Evolutionary conservation across 2,888 invertebrate species (phyloP).

Genomic region (Pseudanteris insignis): DNA sequence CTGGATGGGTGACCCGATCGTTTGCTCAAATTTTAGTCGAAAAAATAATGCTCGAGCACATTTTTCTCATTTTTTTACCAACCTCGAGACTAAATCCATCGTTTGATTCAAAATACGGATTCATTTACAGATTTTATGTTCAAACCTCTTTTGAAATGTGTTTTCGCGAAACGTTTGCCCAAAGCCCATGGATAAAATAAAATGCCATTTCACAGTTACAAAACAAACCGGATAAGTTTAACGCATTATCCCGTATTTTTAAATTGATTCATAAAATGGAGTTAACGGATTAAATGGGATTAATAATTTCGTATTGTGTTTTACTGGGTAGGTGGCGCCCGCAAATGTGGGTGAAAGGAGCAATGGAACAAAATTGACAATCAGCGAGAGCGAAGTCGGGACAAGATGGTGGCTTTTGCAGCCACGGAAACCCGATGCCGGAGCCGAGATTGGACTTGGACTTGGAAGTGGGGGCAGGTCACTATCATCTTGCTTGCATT

Average conservation of each 20-base stretch:
- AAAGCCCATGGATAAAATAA: no score
- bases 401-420: conserved; percentile 46
- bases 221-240: conserved; percentile 3
- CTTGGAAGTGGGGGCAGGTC: conserved; percentile 56
- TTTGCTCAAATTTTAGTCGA: no score
- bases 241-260: conserved; percentile 10
- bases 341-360: conserved; percentile 56
- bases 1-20: no score
- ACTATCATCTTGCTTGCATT: conserved; percentile 58
- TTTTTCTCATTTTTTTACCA: no score
- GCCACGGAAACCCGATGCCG: conserved; percentile 46
- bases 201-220: neutral
- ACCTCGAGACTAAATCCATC: no score
- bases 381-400: conserved; percentile 46
- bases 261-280: conserved; percentile 14
- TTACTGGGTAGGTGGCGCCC: conserved; percentile 50
- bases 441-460: conserved; percentile 48
- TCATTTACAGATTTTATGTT: no score
- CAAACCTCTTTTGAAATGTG: no score
- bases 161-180: no score
- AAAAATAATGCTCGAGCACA: no score
- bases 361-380: conserved; percentile 56
- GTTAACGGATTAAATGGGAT: conserved; percentile 10
- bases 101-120: no score
- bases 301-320: conserved; percentile 10